Percentiles rank a stretch among this genome's conserved stretches.
Evolutionary conservation across 2,888 invertebrate species (phyloP).

Genomic region (Zeuzera pyrina): DNA sequence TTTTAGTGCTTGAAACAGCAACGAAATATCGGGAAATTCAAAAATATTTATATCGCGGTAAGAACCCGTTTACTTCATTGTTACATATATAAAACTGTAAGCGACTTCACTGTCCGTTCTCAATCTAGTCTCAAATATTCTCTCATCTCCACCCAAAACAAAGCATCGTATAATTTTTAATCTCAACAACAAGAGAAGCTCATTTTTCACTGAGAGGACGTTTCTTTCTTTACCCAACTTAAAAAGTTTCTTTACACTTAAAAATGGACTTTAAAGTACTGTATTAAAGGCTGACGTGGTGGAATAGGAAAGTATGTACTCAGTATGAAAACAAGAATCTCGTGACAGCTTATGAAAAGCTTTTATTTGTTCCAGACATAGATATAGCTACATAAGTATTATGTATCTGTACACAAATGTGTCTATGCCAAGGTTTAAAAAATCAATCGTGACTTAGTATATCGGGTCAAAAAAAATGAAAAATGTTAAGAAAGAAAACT

Average conservation of each 20-base stretch:
- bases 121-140: too few species aligned
- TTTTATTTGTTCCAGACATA: slow-evolving; percentile 3
- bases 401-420: background rate
- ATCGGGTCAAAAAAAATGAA: too few species aligned
- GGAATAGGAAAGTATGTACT: slow-evolving; percentile 13
- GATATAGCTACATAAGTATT: background rate
- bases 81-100: too few species aligned
- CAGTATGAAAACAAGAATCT: slow-evolving; percentile 28
- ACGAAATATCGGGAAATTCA: too few species aligned
- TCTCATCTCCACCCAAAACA: slow-evolving; percentile 29
- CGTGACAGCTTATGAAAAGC: slow-evolving; percentile 55
- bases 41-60: too few species aligned
- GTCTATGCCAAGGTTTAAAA: background rate
- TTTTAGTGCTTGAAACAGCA: too few species aligned
- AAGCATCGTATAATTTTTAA: slow-evolving; percentile 61
- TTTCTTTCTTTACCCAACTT: slow-evolving; percentile 17
- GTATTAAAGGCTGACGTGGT: slow-evolving; percentile 15
- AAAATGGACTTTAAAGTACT: slow-evolving; percentile 24
- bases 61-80: too few species aligned
- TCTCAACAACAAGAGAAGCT: slow-evolving; percentile 58
- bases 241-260: too few species aligned
- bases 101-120: too few species aligned
- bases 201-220: slow-evolving; percentile 55
- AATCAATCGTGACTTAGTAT: too few species aligned
- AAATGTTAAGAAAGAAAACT: too few species aligned